These are phyloP conservation scores for Synanthedon andrenaeformis DNA, from an alignment of 2,888 invertebrate species.

Conservation along the genomic window DNA sequence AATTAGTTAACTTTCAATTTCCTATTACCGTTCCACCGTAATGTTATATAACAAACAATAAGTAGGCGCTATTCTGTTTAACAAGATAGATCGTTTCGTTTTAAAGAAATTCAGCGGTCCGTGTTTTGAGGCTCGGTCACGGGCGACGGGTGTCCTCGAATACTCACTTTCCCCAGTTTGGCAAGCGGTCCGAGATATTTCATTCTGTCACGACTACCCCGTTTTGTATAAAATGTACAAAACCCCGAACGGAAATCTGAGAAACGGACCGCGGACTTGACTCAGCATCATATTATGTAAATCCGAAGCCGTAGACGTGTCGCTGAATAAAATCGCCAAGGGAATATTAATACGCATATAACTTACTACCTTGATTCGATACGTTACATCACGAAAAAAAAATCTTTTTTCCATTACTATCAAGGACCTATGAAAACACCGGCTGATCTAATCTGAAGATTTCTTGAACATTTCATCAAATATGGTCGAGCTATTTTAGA, in stretches of 20 bases:
- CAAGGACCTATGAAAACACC: too few species aligned
- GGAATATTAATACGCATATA: not conserved
- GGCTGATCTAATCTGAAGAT: too few species aligned
- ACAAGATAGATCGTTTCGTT: not conserved
- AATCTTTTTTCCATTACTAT: too few species aligned
- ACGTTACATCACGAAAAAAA: too few species aligned
- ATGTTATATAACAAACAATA: not conserved
- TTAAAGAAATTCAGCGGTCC: not conserved
- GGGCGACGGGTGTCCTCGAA: slow-evolving; percentile 34
- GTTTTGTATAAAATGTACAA: slow-evolving; percentile 5
- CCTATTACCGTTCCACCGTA: not conserved
- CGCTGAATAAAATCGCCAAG: not conserved
- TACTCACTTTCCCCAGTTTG: slow-evolving; percentile 40
- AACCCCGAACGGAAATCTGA: slow-evolving; percentile 18
- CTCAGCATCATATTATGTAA: not conserved
- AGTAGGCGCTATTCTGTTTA: not conserved
- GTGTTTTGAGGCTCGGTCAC: slow-evolving; percentile 21
- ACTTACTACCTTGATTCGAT: too few species aligned
- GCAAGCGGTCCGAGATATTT: slow-evolving; percentile 27
- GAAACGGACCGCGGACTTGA: slow-evolving; percentile 4
- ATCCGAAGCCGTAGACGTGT: not conserved
- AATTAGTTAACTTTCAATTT: not conserved
- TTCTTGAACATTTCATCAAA: too few species aligned
- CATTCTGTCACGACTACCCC: slow-evolving; percentile 22
- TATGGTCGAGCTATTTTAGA: too few species aligned